These are phyloP conservation scores for Pollicipes pollicipes DNA, from an alignment of 1,140 invertebrate species.

Conservation along the genomic window DNA sequence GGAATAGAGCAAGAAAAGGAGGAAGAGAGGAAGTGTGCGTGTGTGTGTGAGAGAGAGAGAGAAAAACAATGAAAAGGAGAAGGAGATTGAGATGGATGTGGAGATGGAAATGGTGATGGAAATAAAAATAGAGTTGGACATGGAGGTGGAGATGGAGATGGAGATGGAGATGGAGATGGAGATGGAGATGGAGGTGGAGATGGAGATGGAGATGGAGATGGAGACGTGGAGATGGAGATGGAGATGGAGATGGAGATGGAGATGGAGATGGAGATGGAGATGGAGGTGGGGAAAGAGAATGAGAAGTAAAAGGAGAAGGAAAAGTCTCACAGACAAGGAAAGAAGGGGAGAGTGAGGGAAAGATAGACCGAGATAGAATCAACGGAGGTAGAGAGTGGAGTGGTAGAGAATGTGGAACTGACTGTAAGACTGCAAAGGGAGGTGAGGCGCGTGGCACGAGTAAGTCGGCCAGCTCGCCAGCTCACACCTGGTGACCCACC, in stretches of 20 bases:
- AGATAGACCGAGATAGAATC: no score
- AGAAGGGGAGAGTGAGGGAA: no score
- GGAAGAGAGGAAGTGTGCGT: no score
- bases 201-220: background rate
- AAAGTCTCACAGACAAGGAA: no score
- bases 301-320: constrained; percentile 6
- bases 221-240: constrained; percentile 9
- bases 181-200: constrained; percentile 5
- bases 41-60: background rate
- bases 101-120: background rate
- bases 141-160: background rate
- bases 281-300: constrained; percentile 5
- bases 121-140: constrained; percentile 3
- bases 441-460: no score
- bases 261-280: constrained; percentile 10
- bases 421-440: no score
- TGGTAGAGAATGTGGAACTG: no score
- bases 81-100: background rate
- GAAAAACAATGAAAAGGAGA: no score
- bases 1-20: no score
- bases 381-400: no score
- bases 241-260: background rate
- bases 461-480: no score
- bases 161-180: constrained; percentile 5
- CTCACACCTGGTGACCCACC: no score